Evolutionary conservation across 2,797 vertebrate genomes (phyloP).

Genomic region (Sebastes iracundus): DNA sequence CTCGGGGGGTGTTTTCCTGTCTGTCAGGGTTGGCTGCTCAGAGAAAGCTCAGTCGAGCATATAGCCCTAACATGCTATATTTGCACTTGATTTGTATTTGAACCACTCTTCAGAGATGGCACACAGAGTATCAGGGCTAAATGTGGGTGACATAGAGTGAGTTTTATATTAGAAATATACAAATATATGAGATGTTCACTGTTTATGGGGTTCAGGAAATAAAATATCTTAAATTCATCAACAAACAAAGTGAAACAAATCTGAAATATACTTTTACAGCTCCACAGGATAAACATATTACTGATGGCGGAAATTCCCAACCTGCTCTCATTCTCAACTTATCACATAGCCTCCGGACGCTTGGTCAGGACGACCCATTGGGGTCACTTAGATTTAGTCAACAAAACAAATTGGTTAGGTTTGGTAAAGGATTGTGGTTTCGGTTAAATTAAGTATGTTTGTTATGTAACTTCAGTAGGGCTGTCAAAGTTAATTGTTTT

Average conservation of each 20-base stretch:
- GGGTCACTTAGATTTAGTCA: no score
- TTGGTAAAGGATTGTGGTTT: no score
- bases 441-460: no score
- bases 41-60: conserved; percentile 52
- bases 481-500: no score
- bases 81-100: conserved; percentile 5
- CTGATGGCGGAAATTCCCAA: no score
- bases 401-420: no score
- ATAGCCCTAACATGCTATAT: neutral
- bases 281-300: neutral
- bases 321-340: no score
- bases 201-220: neutral
- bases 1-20: conserved; percentile 78
- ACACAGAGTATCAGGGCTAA: neutral
- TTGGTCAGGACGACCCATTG: no score
- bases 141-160: neutral
- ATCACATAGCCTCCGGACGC: no score
- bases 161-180: neutral
- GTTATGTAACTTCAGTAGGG: no score
- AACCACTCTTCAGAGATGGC: neutral
- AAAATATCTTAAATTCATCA: neutral
- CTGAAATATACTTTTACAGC: neutral
- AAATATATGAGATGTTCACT: neutral
- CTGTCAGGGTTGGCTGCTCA: conserved; percentile 69
- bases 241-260: neutral